Percentiles rank a stretch among this genome's conserved stretches.
Evolutionary conservation across 2,888 invertebrate genomes (phyloP).

Genomic region (Drosophila subquinaria): DNA sequence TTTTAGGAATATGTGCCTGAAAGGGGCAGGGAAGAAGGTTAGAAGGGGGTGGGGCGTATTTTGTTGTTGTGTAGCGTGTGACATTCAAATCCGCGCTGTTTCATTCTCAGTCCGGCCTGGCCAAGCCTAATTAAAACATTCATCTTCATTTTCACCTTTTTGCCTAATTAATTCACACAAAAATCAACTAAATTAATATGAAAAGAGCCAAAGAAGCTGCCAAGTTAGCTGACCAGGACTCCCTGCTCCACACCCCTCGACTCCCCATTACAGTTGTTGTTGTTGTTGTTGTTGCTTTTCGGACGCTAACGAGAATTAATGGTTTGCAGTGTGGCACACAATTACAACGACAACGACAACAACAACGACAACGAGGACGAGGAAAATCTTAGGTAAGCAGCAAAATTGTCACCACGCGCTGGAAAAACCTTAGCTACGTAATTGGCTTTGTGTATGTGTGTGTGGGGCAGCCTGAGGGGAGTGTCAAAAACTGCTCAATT

Average conservation of each 20-base stretch:
- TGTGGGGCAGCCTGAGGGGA: conserved; percentile 11
- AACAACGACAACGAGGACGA: conserved; percentile 5
- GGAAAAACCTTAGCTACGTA: conserved; percentile 69
- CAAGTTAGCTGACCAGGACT: conserved; percentile 67
- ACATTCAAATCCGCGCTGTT: conserved; percentile 66
- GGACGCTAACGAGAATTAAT: conserved; percentile 84
- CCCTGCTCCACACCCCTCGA: conserved; percentile 11
- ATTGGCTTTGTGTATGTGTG: conserved; percentile 64
- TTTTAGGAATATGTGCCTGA: not conserved
- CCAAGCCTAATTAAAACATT: conserved; percentile 84
- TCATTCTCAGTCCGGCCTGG: conserved; percentile 40
- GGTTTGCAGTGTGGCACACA: conserved; percentile 84
- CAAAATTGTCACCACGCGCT: conserved; percentile 73
- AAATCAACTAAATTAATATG: conserved; percentile 84
- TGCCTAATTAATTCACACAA: conserved; percentile 84
- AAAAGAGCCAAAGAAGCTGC: conserved; percentile 79
- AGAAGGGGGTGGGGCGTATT: not conserved
- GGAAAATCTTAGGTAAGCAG: conserved; percentile 77
- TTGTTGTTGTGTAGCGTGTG: conserved; percentile 42
- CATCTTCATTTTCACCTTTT: conserved; percentile 85
- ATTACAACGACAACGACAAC: conserved; percentile 75
- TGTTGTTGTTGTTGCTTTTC: conserved; percentile 61
- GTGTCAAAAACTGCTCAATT: conserved; percentile 83
- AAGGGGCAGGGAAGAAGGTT: not conserved
- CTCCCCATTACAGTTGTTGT: conserved; percentile 38